These are phyloP conservation scores for Aplysina aerophoba DNA, from an alignment of 37 sponge, comb jelly and placozoan species.

Conservation along the genomic window DNA sequence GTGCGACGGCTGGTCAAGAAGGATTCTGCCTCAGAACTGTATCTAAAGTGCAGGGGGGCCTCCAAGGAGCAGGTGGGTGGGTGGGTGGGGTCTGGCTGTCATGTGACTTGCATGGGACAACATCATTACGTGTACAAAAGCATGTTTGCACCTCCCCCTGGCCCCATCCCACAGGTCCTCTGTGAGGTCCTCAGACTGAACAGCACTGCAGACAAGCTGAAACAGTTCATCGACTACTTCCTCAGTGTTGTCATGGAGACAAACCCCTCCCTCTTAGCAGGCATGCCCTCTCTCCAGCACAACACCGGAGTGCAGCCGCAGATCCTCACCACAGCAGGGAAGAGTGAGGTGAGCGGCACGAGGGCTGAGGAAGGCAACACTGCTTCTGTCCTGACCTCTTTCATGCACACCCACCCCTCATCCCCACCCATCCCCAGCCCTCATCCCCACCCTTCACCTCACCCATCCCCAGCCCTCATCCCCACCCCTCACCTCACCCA, in stretches of 20 bases:
- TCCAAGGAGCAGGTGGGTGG: slow-evolving; percentile 3
- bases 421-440: too few species aligned
- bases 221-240: slow-evolving; percentile 16
- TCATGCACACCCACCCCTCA: too few species aligned
- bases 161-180: slow-evolving; percentile 3
- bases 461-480: neutral
- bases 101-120: neutral
- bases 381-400: too few species aligned
- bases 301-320: slow-evolving; percentile 18
- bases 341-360: neutral
- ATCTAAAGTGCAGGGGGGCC: neutral
- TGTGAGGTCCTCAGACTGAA: slow-evolving; percentile 10
- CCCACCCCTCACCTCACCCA: too few species aligned
- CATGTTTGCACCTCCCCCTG: neutral
- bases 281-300: slow-evolving; percentile 9
- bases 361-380: too few species aligned
- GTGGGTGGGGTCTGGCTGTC: neutral
- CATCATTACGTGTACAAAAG: neutral
- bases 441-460: too few species aligned
- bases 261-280: neutral
- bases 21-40: neutral
- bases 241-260: neutral
- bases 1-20: neutral
- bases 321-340: neutral
- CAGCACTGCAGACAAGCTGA: slow-evolving; percentile 21